Base-by-base conservation (phyloP, 1,140 invertebrate species). In the Nasonia vitripennis region DNA sequence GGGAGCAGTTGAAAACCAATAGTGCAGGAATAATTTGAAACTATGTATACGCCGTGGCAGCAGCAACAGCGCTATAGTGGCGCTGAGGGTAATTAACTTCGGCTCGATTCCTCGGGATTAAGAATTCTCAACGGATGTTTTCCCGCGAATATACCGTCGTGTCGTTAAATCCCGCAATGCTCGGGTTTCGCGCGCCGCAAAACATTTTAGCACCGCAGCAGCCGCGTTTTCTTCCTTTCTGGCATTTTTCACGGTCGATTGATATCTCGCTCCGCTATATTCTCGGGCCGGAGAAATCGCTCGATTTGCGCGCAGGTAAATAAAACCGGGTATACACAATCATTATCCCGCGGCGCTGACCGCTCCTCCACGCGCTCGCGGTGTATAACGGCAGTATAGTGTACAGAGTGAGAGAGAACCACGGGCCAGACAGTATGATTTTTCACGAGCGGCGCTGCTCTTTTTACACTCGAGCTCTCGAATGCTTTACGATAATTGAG, bases 401-500 rank as follows among this genome's bases (percentile, higher is more conserved):
- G 20, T 27, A 27, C 1, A 27, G 27, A 27, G 27, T 27, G 7
- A 51, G 71, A 45, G 37, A 62, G 17, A 17, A 62, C 27, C 31
- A 74, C 17, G 10, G 23, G 45, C 12, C 12, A 71, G 17, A 55
- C 14, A 74, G 7, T 37, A 74, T 74, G 70, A 82, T 75, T 74
- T 73, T 82, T 20, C 71, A 82, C 20, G 48, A 74, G 71, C 34
- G 37, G 45, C 27, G 11, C 2, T 55, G 68, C 55, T 51, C 51
- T 82, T 74, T 82, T 82, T 82, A 73, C 62, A 73, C 70, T 75
- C 85, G 68, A 27, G 9, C 75, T 78, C 48, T 82, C 71, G 23
- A 68, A 48, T 77, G 23, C 77, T 79, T 81, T 51, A 48, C 51
- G 55, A 83, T 83, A 83, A 83, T 83, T 83, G 37, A 55, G 20